Evolutionary conservation across 2,888 invertebrate species (phyloP), one percentile per base, ranked within the genome.

Genomic region (Amblyjoppa fuscipennis): DNA sequence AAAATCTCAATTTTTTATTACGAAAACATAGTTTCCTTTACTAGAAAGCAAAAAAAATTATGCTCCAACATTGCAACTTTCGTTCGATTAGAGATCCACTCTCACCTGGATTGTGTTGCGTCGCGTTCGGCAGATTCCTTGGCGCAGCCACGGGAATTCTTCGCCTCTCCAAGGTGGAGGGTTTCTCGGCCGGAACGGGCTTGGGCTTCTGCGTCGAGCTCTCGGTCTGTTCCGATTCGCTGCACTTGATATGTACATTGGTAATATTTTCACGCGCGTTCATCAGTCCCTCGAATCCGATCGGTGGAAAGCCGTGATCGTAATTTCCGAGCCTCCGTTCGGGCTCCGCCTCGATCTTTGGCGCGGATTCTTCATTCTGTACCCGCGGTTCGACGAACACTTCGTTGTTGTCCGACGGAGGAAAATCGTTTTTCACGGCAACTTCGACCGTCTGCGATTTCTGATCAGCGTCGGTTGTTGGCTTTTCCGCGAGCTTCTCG

Each of bases 61-160:
- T 11, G 9, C 9, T 56, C 20, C 3, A 9, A 9, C 20, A 56
- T 11, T 56, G 11, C 2, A 20, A 9, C 16, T 49, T 59, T 3
- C 28, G 13, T 71, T 28, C 38, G 64, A 61, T 69, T 13, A 11
- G 70, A 28, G 20, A 25, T 13, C 6, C 9, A 61, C 38, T 7
- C 28, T 87, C 53, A 91, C 92, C 91, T 86, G 89, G 41, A 82
- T 85, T 90, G 31, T 88, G 89, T 5, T 83, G 75, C 13, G 70
- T 73, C n/a, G 92, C 83, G 84, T 93, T 93, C 20, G 93, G 89
- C 88, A 94, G 91, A 79, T 86, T 94, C 89, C 95, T 92, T 25
- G 96, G 96, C 61, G 96, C 96, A 31, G 95, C 95, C 7, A 95
- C 93, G 16, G 96, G 95, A 82, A 94, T 94, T 83, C 92, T 95